Percentiles rank a stretch among this genome's conserved stretches.
phyloP scores from a whole-genome alignment of 2,797 vertebrate species.

The Graptemys geographica region DNA sequence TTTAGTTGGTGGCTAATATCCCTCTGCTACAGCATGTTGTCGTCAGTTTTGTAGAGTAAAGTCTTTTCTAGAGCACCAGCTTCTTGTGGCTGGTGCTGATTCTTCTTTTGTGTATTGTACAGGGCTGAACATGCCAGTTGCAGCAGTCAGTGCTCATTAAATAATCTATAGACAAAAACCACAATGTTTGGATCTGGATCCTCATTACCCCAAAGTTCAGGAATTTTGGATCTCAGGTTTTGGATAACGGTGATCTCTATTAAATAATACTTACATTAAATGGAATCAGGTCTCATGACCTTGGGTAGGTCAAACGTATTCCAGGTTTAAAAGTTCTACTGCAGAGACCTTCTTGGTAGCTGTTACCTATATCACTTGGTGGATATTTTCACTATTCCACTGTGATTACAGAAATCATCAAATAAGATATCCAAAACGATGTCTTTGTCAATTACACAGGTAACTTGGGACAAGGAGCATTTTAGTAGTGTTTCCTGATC shows the following conservation, averaged over 20 bases:
- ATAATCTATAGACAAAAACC: background rate
- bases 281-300: background rate
- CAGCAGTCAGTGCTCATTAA: background rate
- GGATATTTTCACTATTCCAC: background rate
- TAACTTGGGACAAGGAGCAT: background rate
- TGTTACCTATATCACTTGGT: background rate
- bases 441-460: background rate
- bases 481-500: background rate
- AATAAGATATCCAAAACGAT: background rate
- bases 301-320: background rate
- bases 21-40: background rate
- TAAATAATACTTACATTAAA: background rate
- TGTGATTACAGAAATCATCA: background rate
- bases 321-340: background rate
- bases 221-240: background rate
- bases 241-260: background rate
- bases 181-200: background rate
- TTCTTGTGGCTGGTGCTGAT: too few species aligned
- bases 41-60: too few species aligned
- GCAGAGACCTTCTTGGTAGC: background rate
- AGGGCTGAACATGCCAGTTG: too few species aligned
- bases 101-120: background rate
- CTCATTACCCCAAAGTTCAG: background rate
- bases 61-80: too few species aligned
- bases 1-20: background rate